phyloP scores from a whole-genome alignment of 2,888 invertebrate species.

The Panzeria rudis region DNA sequence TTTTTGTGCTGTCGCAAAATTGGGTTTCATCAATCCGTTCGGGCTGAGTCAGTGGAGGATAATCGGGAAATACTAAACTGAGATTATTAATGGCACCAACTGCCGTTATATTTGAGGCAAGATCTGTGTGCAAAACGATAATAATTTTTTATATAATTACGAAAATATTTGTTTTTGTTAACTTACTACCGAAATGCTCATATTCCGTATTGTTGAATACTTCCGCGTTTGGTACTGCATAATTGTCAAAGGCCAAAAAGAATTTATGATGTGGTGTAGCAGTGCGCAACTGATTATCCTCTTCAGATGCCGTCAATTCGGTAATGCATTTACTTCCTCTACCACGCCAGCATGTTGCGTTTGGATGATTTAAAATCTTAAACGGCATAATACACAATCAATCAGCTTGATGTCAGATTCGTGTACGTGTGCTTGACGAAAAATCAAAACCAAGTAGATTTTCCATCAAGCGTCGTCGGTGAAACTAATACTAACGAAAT shows the following conservation, averaged over 20 bases:
- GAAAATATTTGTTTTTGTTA: no score
- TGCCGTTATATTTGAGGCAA: constrained; percentile 74
- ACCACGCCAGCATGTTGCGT: constrained; percentile 73
- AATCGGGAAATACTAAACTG: constrained; percentile 90
- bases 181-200: constrained; percentile 77
- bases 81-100: constrained; percentile 88
- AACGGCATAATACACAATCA: not conserved
- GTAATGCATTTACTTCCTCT: constrained; percentile 73
- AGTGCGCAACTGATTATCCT: constrained; percentile 72
- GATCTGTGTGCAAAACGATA: constrained; percentile 70
- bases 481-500: no score
- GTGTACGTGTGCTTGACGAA: no score
- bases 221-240: constrained; percentile 74
- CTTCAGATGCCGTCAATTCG: constrained; percentile 71
- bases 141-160: no score
- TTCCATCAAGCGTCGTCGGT: no score
- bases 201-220: constrained; percentile 74
- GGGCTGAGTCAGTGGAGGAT: constrained; percentile 90
- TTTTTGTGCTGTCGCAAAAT: constrained; percentile 77
- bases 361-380: constrained; percentile 76
- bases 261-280: constrained; percentile 75
- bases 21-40: constrained; percentile 77
- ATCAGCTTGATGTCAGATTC: no score
- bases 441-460: no score
- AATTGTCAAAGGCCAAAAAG: constrained; percentile 77